Base-by-base conservation (phyloP, 2,113 vertebrate species). In the Pachyramphus minor region DNA sequence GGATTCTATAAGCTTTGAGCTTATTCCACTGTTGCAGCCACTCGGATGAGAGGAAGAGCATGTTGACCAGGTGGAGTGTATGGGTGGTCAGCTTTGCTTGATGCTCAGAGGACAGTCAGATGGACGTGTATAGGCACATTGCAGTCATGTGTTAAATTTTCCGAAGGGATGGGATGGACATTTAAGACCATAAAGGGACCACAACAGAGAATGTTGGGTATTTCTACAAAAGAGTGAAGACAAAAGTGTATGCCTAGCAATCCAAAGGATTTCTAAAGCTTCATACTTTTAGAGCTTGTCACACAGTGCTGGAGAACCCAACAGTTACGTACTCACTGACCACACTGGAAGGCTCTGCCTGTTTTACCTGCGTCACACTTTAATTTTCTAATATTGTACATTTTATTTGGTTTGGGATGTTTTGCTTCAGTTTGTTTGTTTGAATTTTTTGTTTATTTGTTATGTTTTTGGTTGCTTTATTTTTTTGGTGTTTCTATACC, bases 61-160 rank as follows among this genome's bases (percentile, higher is more conserved):
- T 33, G 28, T 14, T 44, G 12, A n/a, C 2, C 7, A 52, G n/a
- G 23, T 18, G 52, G 8, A 60, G 14, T 2, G 4, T 11, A 8
- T 35, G 58, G 18, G 6, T 37, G 33, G 9, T 11, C 33, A 89
- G 16, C 22, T 91, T 84, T 78, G 20, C 25, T 71, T 63, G 30
- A 35, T 41, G 56, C 7, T 56, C 11, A 39, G 47, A 25, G 23
- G 15, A 35, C 20, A 67, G 18, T 67, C 41, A 39, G 22, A 24
- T 63, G 25, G 27, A 30, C 39, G 2, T 2, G 5, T 14, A 21
- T 31, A 39, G 19, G 31, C 5, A 27, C 22, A 78, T 31, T 0
- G 1, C 22, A 55, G 42, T 19, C 35, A 20, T 0, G 3, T 33
- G 8, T 13, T 39, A 39, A 24, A 75, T 82, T 63, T 95, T 89